Evolutionary conservation across 1,140 invertebrate species (phyloP).

Genomic region (Macrobrachium nipponense): DNA sequence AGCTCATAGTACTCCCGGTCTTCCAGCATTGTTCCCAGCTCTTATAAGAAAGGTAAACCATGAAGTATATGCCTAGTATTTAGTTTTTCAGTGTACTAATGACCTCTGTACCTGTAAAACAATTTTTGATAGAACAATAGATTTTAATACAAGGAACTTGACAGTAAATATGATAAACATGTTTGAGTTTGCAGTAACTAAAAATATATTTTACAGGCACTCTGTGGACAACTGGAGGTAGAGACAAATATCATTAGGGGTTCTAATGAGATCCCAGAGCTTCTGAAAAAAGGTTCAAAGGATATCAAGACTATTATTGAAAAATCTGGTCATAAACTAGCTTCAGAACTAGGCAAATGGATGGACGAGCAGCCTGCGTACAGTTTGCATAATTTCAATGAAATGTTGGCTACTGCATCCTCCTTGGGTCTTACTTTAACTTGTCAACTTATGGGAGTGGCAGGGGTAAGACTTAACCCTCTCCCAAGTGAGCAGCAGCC

Average conservation of each 20-base stretch:
- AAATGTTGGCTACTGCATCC: slow-evolving; percentile 32
- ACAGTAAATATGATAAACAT: not conserved
- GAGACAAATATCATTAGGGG: slow-evolving; percentile 18
- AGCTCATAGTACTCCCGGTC: slow-evolving; percentile 33
- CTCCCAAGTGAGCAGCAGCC: slow-evolving; percentile 30
- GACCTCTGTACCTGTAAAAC: not conserved
- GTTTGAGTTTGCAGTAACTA: not conserved
- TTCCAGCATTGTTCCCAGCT: slow-evolving; percentile 47
- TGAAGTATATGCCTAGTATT: not conserved
- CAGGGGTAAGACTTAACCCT: slow-evolving; percentile 43
- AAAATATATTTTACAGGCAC: slow-evolving; percentile 24
- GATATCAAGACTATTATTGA: slow-evolving; percentile 39
- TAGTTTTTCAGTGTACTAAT: not conserved
- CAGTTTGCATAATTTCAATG: slow-evolving; percentile 10
- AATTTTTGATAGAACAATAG: not conserved
- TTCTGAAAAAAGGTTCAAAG: slow-evolving; percentile 14
- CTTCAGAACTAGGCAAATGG: slow-evolving; percentile 34
- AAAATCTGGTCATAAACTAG: slow-evolving; percentile 33
- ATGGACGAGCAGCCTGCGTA: slow-evolving; percentile 12
- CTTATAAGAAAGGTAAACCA: slow-evolving; percentile 45
- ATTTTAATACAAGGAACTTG: not conserved
- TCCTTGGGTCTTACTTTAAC: slow-evolving; percentile 42
- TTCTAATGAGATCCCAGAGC: not conserved
- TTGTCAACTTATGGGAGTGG: slow-evolving; percentile 51
- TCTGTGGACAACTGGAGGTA: slow-evolving; percentile 36